Base-by-base conservation (phyloP, 1,140 invertebrate species). In the Neodiprion lecontei region DNA sequence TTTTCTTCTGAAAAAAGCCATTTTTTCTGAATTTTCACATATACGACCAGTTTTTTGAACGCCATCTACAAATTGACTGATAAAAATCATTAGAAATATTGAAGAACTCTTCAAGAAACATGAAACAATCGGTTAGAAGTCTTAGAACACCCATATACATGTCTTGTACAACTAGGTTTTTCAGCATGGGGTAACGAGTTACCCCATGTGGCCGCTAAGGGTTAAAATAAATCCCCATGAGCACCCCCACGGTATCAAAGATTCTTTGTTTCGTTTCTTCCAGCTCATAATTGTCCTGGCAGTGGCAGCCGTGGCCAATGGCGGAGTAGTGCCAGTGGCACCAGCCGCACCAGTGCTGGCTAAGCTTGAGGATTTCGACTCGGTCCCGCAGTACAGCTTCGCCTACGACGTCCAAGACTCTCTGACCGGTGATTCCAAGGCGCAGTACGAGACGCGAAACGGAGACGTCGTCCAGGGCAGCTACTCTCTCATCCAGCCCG, bases 381-480 rank as follows among this genome's bases (percentile, higher is more conserved):
- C 82, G 10, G 83, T 84, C 53, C 85, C 83, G 66, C 83, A 83
- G 23, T 91, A 91, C 80, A 89, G 90, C 78, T 92, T 90, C 86
- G 84, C 88, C 17, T 92, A 91, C 81, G 81, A 85, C 71, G 91
- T 92, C 7, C 81, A 87, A 28, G 89, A 90, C 79, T 84, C 88
- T 0, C 82, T 86, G 80, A 91, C 86, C 79, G 88, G 90, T 10
- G 89, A 90, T 79, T 85, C 87, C 77, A 89, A 90, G 78, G 82
- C 85, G 47, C 88, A 89, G 75, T 84, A 89, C 53, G 89, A 90
- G 80, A 81, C 71, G 69, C 85, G 89, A 12, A 86, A 90, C 72
- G 91, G 91, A 10, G 91, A 92, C 75, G 79, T 91, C 9, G 91
- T 92, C n/a, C 89, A 90, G 76, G 91, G 91, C 1, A 90, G 89